Percentiles rank a stretch among this genome's conserved stretches.
These are phyloP conservation scores for Melipona bicolor DNA, from an alignment of 2,888 invertebrate species.

Conservation along the genomic window DNA sequence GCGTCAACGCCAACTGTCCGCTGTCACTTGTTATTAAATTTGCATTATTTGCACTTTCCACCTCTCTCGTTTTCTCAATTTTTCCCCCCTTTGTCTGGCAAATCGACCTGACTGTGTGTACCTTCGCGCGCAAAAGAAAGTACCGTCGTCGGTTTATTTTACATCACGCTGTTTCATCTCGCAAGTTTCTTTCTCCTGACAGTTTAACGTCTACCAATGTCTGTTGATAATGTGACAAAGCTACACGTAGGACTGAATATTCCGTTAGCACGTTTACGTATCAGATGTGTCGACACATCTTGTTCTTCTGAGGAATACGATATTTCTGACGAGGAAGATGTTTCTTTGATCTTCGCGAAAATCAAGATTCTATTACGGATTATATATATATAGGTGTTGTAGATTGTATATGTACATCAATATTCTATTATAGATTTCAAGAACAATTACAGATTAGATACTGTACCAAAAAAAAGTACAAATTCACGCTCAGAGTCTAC, in stretches of 20 bases:
- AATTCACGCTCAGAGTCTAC: too few species aligned
- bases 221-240: background rate
- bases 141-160: background rate
- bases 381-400: too few species aligned
- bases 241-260: background rate
- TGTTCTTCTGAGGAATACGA: background rate
- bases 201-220: background rate
- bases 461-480: too few species aligned
- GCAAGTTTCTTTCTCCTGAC: background rate
- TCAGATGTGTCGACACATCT: background rate
- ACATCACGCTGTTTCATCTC: background rate
- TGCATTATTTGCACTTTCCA: slow-evolving; percentile 24
- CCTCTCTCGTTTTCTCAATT: slow-evolving; percentile 15
- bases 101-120: background rate
- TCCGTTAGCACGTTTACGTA: background rate
- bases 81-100: background rate
- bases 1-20: slow-evolving; percentile 64
- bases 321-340: too few species aligned
- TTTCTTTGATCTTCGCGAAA: too few species aligned
- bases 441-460: too few species aligned
- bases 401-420: too few species aligned
- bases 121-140: background rate
- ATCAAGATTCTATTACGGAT: too few species aligned
- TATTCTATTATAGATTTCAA: too few species aligned
- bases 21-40: background rate